Percentiles rank a stretch among this genome's conserved stretches.
Evolutionary conservation across 1,140 invertebrate species (phyloP).

Genomic region (Trissolcus basalis): DNA sequence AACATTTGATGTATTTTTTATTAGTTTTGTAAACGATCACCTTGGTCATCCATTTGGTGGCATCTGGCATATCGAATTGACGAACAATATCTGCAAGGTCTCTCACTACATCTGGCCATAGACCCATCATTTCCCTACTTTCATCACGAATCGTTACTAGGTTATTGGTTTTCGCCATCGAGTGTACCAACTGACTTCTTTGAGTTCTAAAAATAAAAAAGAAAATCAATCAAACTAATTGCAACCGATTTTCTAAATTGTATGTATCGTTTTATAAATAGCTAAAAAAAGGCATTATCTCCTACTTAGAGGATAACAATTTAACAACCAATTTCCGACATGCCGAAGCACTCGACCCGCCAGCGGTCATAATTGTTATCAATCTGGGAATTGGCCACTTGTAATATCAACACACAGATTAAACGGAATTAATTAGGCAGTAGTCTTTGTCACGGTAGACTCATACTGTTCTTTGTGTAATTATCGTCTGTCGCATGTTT

Average conservation of each 20-base stretch:
- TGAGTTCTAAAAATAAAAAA: slow-evolving; percentile 41
- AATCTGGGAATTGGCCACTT: too few relatives aligned
- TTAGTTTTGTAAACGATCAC: slow-evolving; percentile 68
- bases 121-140: slow-evolving; percentile 88
- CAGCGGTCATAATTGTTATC: not conserved
- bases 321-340: not conserved
- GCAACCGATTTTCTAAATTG: slow-evolving; percentile 18
- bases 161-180: slow-evolving; percentile 75
- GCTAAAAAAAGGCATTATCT: not conserved
- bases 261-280: too few relatives aligned
- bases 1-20: not conserved
- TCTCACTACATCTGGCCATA: slow-evolving; percentile 89
- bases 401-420: too few relatives aligned
- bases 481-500: too few relatives aligned
- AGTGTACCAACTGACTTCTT: slow-evolving; percentile 65
- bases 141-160: slow-evolving; percentile 84
- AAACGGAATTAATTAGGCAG: too few relatives aligned
- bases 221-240: slow-evolving; percentile 1
- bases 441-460: too few relatives aligned
- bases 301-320: not conserved
- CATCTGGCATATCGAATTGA: slow-evolving; percentile 84
- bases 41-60: slow-evolving; percentile 87
- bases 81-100: slow-evolving; percentile 86
- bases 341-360: not conserved
- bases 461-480: too few relatives aligned